phyloP scores from a whole-genome alignment of 2,888 invertebrate species.

The Caenorhabditis japonica region DNA sequence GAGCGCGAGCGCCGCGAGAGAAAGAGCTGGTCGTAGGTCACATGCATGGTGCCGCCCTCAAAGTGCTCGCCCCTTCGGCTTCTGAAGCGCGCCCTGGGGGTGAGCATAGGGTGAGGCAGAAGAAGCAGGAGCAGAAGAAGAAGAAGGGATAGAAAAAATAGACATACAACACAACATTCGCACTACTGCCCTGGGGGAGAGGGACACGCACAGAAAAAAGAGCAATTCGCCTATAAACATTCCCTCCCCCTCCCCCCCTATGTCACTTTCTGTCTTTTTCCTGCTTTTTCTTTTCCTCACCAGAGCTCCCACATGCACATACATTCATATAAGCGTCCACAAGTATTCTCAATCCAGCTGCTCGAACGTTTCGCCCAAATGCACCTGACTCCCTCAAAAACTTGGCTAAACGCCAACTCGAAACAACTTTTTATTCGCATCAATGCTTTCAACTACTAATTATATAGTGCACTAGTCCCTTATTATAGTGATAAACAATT shows the following conservation, averaged over 20 bases:
- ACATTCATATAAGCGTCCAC: slow-evolving; percentile 35
- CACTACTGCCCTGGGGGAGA: slow-evolving; percentile 54
- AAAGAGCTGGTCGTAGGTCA: slow-evolving; percentile 49
- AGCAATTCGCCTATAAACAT: slow-evolving; percentile 59
- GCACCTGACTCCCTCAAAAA: slow-evolving; percentile 10
- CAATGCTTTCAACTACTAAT: too few species aligned
- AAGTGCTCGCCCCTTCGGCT: slow-evolving; percentile 45
- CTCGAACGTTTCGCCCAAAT: slow-evolving; percentile 37
- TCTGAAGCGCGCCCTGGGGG: slow-evolving; percentile 53
- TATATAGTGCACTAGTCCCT: background rate
- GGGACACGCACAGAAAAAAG: slow-evolving; percentile 54
- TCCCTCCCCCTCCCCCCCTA: slow-evolving; percentile 37
- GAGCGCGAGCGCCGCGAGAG: slow-evolving; percentile 25
- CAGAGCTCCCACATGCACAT: slow-evolving; percentile 19
- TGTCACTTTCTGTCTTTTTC: slow-evolving; percentile 52
- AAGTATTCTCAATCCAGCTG: slow-evolving; percentile 35
- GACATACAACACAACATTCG: slow-evolving; percentile 52
- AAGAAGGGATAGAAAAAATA: slow-evolving; percentile 50
- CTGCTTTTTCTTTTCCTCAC: slow-evolving; percentile 27
- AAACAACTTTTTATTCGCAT: background rate
- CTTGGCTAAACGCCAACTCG: slow-evolving; percentile 20
- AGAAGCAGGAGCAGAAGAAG: slow-evolving; percentile 34
- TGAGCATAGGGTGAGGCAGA: slow-evolving; percentile 39
- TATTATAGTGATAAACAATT: too few species aligned
- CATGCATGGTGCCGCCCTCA: slow-evolving; percentile 53